These are phyloP conservation scores for Sphecodes monilicornis DNA, from an alignment of 2,888 invertebrate species.

Conservation along the genomic window DNA sequence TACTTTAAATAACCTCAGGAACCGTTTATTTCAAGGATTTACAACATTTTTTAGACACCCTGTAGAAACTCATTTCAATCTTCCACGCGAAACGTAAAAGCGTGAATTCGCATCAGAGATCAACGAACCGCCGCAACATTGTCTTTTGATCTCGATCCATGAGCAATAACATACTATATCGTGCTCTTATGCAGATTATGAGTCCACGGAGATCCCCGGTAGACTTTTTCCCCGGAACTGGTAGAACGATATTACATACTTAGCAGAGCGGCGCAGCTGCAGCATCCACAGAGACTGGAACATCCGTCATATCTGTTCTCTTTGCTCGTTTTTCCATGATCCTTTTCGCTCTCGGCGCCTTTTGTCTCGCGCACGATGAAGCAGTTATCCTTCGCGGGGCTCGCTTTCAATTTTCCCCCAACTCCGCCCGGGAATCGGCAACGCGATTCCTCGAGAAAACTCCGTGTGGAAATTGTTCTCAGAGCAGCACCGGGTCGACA, in stretches of 20 bases:
- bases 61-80: background rate
- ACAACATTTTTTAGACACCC: too few relatives aligned
- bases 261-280: conserved; percentile 48
- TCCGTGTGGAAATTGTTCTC: background rate
- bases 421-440: too few relatives aligned
- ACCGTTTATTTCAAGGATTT: too few relatives aligned
- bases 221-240: conserved; percentile 55
- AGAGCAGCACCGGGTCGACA: background rate
- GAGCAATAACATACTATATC: too few relatives aligned
- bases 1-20: too few relatives aligned
- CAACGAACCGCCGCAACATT: background rate
- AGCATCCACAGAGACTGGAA: conserved; percentile 40
- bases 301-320: conserved; percentile 46
- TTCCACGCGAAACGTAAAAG: background rate
- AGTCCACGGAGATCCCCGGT: conserved; percentile 25
- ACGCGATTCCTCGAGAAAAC: conserved; percentile 6
- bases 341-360: background rate
- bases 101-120: background rate
- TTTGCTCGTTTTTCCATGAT: conserved; percentile 36
- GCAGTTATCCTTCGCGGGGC: conserved; percentile 17
- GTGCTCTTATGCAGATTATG: conserved; percentile 17
- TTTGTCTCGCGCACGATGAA: conserved; percentile 9
- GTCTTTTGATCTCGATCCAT: background rate
- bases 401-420: conserved; percentile 6
- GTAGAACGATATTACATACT: conserved; percentile 57